Base-by-base conservation (phyloP, 2,888 invertebrate species). In the Cheilosia scutellata region DNA sequence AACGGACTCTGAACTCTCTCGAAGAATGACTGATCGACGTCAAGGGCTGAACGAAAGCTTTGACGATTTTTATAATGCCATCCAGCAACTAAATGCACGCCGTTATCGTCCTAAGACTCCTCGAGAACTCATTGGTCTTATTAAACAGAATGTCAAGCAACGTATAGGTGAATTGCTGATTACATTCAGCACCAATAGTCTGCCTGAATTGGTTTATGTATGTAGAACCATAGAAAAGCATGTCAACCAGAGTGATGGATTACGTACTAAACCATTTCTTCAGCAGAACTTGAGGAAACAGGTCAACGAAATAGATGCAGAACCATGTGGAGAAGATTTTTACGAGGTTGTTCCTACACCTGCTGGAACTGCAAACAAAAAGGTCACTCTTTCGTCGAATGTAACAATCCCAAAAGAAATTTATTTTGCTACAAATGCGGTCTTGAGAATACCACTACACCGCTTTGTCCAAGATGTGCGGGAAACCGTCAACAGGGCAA, bases 191-290 rank as follows among this genome's bases (percentile, higher is more conserved):
- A 44, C 44, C 0, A 11, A 27, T 6, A 62, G 62, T 4, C 1
- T 62, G 2, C n/a, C 62, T 0, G 62, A 62, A n/a, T 44, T 62
- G 62, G 44, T 62, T 7, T 44, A 44, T 2, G n/a, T 44, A 1
- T 62, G 62, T 20, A 16, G 29, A 9, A 62, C 25, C 3, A 44
- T 62, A 0, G 62, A 62, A 13, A 62, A 62, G 29, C 44, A 44
- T 6, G 44, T 44, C 0, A n/a, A 29, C 3, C 29, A 58, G 5
- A 11, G 4, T 1, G 16, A n/a, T 31, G 20, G 37, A 0, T 16
- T 20, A 7, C 20, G 49, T 2, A 2, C 20, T 0, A 49, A 49
- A 3, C 20, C 25, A n/a, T n/a, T n/a, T n/a, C n/a, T n/a, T n/a
- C n/a, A n/a, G n/a, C n/a, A n/a, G n/a, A n/a, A n/a, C n/a, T n/a